Percentiles rank a stretch among this genome's conserved stretches.
Conservation (phyloP, 2,113 vertebrate genomes). For the Sinocyclocheilus rhinocerous region DNA sequence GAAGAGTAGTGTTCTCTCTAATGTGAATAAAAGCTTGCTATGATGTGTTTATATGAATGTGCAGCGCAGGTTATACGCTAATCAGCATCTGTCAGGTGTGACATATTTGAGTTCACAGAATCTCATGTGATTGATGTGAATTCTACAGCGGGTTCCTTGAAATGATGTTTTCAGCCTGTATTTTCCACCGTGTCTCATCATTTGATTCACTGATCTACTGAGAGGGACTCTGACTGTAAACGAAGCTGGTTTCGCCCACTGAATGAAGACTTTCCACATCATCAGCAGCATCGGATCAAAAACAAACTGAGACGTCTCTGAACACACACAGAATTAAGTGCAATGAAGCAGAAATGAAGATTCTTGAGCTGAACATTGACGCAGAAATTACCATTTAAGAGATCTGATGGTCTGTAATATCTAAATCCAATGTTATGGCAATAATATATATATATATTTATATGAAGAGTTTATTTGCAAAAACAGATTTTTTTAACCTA, state of each 20-base stretch:
- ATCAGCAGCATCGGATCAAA: neutral
- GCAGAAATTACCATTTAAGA: neutral
- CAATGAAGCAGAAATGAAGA: too few species aligned
- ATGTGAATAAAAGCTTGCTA: neutral
- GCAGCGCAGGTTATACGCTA: neutral
- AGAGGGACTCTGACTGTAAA: slow-evolving; percentile 45
- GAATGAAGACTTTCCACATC: slow-evolving; percentile 46
- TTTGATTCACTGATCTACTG: neutral
- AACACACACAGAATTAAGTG: neutral
- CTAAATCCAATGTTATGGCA: too few species aligned
- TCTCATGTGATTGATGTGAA: neutral
- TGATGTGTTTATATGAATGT: neutral
- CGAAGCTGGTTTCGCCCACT: neutral
- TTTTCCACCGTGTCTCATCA: neutral
- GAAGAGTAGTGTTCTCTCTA: too few species aligned
- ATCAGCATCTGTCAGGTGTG: neutral
- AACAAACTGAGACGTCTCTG: neutral
- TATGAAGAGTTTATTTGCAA: too few species aligned
- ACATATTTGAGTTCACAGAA: neutral
- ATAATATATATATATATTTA: too few species aligned
- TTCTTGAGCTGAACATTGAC: neutral
- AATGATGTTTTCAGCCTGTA: neutral
- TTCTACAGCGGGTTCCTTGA: neutral
- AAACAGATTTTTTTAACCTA: too few species aligned
- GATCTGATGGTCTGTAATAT: neutral